These are phyloP conservation scores for Apotomis betuletana DNA, from an alignment of 2,888 invertebrate genomes.

Conservation along the genomic window DNA sequence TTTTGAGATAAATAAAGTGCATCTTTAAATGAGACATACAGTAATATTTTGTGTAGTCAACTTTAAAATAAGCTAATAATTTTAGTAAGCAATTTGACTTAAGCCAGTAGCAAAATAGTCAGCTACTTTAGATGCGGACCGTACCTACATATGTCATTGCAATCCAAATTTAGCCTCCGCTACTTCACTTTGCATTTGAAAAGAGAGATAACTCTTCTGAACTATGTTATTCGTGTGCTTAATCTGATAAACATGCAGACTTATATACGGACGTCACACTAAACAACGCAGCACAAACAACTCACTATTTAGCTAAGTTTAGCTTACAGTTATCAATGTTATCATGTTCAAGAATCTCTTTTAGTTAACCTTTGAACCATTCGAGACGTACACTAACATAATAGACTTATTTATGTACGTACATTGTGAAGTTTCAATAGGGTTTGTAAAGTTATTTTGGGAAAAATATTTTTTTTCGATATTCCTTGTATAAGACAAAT, in stretches of 20 bases:
- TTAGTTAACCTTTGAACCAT: constrained; percentile 1
- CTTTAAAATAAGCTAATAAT: no score
- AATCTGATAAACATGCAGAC: constrained; percentile 9
- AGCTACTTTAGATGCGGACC: no score
- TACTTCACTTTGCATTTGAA: constrained; percentile 1
- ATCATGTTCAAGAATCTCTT: constrained; percentile 4
- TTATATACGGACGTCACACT: constrained; percentile 1
- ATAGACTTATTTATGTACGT: background rate
- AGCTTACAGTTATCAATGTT: constrained; percentile 8
- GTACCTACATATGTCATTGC: no score
- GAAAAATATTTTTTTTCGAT: no score
- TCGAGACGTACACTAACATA: background rate
- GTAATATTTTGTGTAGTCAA: no score
- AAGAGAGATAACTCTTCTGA: constrained; percentile 12
- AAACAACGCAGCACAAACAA: background rate
- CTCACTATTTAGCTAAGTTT: constrained; percentile 4
- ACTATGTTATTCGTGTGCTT: constrained; percentile 3
- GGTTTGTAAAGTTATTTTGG: background rate
- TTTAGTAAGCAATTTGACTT: no score
- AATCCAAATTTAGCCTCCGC: background rate
- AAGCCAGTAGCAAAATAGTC: no score
- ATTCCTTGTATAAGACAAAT: no score
- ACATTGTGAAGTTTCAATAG: background rate
- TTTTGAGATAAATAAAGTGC: no score
- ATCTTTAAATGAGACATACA: no score